These are phyloP conservation scores for Argyresthia albistria DNA, from an alignment of 2,888 invertebrate genomes.

Conservation along the genomic window DNA sequence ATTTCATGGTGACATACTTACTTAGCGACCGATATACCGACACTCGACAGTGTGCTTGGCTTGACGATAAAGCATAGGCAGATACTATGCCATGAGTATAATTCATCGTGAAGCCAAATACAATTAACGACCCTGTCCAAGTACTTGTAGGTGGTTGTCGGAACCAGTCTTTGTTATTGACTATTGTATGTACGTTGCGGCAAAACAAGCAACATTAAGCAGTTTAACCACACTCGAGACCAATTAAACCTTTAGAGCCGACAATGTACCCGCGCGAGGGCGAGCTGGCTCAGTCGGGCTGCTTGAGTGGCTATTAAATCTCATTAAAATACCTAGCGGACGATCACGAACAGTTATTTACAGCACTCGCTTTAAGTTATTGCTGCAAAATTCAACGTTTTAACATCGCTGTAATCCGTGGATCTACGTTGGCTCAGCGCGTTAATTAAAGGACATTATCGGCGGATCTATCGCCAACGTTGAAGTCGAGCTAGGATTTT, in stretches of 20 bases:
- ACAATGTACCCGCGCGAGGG: slow-evolving; percentile 36
- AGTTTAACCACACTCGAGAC: slow-evolving; percentile 56
- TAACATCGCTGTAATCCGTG: slow-evolving; percentile 39
- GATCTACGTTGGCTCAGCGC: slow-evolving; percentile 27
- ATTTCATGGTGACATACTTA: no score
- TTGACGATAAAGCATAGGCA: neutral
- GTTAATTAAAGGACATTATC: slow-evolving; percentile 56
- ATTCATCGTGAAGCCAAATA: no score
- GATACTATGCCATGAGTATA: no score
- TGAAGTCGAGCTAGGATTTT: slow-evolving; percentile 7
- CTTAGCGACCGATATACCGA: no score
- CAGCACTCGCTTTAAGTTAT: slow-evolving; percentile 39
- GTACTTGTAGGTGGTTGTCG: neutral
- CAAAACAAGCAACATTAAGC: slow-evolving; percentile 52
- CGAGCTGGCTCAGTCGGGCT: slow-evolving; percentile 13
- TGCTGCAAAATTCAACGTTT: slow-evolving; percentile 37
- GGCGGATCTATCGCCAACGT: slow-evolving; percentile 28
- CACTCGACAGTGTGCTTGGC: neutral
- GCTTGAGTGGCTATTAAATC: slow-evolving; percentile 42
- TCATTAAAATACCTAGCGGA: slow-evolving; percentile 57
- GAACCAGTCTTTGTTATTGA: slow-evolving; percentile 42
- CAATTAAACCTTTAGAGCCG: slow-evolving; percentile 56
- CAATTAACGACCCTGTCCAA: neutral
- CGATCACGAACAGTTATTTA: slow-evolving; percentile 57
- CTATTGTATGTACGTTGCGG: slow-evolving; percentile 23